These are phyloP conservation scores for Geotrupes spiniger DNA, from an alignment of 2,888 invertebrate species.

Conservation along the genomic window DNA sequence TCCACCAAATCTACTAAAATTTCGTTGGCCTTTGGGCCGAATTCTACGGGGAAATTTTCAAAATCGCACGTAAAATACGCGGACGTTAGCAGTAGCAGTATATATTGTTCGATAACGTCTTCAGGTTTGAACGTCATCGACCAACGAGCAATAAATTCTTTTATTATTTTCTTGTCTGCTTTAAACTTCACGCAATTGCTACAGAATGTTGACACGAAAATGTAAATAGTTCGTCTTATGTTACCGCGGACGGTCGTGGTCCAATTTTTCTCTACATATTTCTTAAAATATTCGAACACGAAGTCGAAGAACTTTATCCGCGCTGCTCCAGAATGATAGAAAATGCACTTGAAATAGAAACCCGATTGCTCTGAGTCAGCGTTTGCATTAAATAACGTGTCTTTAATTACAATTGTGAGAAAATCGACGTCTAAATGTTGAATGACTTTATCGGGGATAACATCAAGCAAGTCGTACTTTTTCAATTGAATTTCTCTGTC, in stretches of 20 bases:
- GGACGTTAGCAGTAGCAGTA: background rate
- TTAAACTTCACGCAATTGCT: background rate
- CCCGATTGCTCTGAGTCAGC: background rate
- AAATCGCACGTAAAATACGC: conserved; percentile 6
- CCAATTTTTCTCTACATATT: background rate
- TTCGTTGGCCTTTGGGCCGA: background rate
- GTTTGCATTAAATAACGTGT: background rate
- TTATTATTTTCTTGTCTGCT: background rate
- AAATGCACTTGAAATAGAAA: conserved; percentile 9
- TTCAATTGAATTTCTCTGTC: background rate
- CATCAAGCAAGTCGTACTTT: background rate
- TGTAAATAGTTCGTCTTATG: background rate
- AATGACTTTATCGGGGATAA: background rate
- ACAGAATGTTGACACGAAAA: conserved; percentile 1
- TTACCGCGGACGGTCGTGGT: background rate
- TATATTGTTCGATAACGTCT: background rate
- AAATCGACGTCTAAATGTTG: conserved; percentile 1
- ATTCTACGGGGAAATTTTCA: background rate
- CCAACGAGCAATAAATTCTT: conserved; percentile 8
- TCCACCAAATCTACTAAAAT: background rate
- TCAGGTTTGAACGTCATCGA: background rate
- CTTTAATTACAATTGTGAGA: conserved; percentile 1
- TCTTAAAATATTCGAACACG: background rate
- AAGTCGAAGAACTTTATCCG: conserved; percentile 4
- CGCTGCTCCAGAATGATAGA: background rate